Evolutionary conservation across 2,113 vertebrate genomes (phyloP).

Genomic region (Hemiscyllium ocellatum): DNA sequence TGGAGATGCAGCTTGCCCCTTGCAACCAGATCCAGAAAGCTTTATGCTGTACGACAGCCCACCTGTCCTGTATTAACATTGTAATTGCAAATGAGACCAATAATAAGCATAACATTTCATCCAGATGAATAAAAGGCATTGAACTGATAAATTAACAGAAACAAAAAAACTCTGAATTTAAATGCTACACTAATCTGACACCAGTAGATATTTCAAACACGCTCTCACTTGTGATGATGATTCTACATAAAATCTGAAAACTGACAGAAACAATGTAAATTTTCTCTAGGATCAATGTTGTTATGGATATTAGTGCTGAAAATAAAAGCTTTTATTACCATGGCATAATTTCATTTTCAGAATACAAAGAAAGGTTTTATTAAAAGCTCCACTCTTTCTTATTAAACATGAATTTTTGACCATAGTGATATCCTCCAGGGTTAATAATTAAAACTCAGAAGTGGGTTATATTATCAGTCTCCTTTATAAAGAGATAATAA

Average conservation of each 20-base stretch:
- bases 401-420: background rate
- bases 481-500: background rate
- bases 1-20: background rate
- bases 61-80: constrained; percentile 26
- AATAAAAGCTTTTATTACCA: background rate
- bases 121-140: constrained; percentile 21
- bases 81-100: constrained; percentile 11
- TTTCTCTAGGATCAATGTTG: background rate
- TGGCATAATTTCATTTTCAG: background rate
- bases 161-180: background rate
- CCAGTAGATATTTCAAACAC: background rate
- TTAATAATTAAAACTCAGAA: background rate
- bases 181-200: background rate
- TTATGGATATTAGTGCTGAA: background rate
- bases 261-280: background rate
- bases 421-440: background rate
- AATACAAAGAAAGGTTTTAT: background rate
- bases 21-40: background rate
- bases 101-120: constrained; percentile 16
- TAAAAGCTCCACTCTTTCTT: background rate
- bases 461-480: background rate
- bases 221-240: background rate
- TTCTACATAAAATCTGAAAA: background rate
- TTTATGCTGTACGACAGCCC: constrained; percentile 7
- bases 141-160: constrained; percentile 29